Conservation (phyloP, 2,797 vertebrate species). For the Neostethus bicornis region DNA sequence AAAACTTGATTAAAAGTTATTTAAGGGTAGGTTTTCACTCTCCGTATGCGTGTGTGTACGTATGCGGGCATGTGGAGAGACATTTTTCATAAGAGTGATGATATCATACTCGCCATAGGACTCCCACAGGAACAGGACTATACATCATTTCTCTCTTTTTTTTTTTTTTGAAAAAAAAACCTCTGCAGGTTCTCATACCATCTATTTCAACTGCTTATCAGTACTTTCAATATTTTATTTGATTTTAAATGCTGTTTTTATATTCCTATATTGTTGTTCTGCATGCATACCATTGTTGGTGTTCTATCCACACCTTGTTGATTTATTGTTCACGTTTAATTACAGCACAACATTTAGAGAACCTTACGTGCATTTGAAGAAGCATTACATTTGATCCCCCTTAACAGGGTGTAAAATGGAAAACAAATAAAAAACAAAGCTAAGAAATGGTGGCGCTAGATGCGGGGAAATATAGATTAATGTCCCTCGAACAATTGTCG, state of each 20-base stretch:
- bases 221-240: slow-evolving; percentile 30
- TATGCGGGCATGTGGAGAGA: slow-evolving; percentile 34
- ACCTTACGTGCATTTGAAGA: slow-evolving; percentile 57
- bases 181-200: slow-evolving; percentile 65
- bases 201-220: slow-evolving; percentile 50
- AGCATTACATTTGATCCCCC: slow-evolving; percentile 50
- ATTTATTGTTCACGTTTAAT: slow-evolving; percentile 66
- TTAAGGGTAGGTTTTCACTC: slow-evolving; percentile 53
- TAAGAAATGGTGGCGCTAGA: slow-evolving; percentile 18
- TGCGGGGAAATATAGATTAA: slow-evolving; percentile 33
- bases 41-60: slow-evolving; percentile 30
- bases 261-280: too few relatives aligned
- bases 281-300: slow-evolving; percentile 44
- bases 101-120: slow-evolving; percentile 71
- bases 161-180: too few relatives aligned
- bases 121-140: slow-evolving; percentile 68
- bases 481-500: slow-evolving; percentile 3
- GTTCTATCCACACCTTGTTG: slow-evolving; percentile 54
- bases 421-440: slow-evolving; percentile 25
- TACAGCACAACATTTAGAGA: slow-evolving; percentile 66
- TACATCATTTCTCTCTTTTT: slow-evolving; percentile 69
- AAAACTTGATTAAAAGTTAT: slow-evolving; percentile 78
- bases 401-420: slow-evolving; percentile 44
- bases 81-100: slow-evolving; percentile 77
- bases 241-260: slow-evolving; percentile 6